Conservation (phyloP, 2,113 vertebrate genomes). For the Chamaetylas fuelleborni region DNA sequence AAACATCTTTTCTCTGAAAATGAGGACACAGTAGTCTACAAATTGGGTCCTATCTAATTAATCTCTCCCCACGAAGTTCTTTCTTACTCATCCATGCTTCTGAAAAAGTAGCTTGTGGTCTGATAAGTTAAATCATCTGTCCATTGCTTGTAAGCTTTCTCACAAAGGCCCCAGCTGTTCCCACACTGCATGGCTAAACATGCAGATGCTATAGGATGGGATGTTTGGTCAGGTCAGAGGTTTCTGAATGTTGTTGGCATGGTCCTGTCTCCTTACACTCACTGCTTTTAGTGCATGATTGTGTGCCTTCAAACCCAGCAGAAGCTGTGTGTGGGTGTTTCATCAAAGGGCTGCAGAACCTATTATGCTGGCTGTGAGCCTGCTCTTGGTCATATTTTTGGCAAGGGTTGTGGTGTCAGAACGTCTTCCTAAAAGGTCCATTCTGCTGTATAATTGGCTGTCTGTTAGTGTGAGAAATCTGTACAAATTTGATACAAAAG, state of each 20-base stretch:
- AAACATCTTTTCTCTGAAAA: neutral
- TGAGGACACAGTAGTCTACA: neutral
- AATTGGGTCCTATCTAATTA: neutral
- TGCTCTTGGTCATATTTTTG: neutral
- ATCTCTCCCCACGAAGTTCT: neutral
- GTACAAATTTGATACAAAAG: neutral
- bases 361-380: accelerated
- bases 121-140: neutral
- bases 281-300: neutral
- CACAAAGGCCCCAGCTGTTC: neutral
- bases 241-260: neutral
- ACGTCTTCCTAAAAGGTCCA: neutral
- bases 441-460: neutral
- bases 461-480: neutral
- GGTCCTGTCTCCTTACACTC: neutral
- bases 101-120: neutral
- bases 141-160: neutral
- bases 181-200: neutral
- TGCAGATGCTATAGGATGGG: accelerated
- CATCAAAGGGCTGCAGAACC: neutral
- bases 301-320: neutral
- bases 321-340: neutral
- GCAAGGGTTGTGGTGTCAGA: neutral
- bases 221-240: neutral
- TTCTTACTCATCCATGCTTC: neutral